Percentiles rank a stretch among this genome's conserved stretches.
phyloP scores from a whole-genome alignment of 2,888 invertebrate genomes.

The Chloroclystis v-ata region DNA sequence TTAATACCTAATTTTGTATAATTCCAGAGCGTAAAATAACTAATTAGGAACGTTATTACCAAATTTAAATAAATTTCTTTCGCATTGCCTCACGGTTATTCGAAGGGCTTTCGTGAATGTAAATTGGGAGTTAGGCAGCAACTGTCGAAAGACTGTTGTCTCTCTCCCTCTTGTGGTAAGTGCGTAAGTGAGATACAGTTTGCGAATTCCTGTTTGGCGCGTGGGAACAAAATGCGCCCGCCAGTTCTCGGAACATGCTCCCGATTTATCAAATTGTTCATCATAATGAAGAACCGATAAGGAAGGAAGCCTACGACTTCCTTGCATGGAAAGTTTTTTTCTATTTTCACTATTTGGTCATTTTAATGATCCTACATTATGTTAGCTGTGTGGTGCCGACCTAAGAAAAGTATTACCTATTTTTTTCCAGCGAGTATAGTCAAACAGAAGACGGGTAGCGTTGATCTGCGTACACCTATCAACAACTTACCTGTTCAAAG shows the following conservation, averaged over 20 bases:
- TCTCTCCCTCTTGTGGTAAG: constrained; percentile 28
- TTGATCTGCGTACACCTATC: no score
- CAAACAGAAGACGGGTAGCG: no score
- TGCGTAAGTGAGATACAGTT: constrained; percentile 39
- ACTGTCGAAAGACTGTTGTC: constrained; percentile 21
- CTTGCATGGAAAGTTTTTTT: no score
- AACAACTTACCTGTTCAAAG: no score
- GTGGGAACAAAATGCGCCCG: constrained; percentile 67
- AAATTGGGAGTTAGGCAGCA: constrained; percentile 38
- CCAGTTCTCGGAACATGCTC: constrained; percentile 62
- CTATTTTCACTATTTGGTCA: no score
- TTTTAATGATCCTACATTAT: no score
- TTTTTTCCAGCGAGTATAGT: no score
- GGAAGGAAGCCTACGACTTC: constrained; percentile 31
- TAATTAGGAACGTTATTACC: constrained; percentile 18
- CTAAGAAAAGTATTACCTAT: no score
- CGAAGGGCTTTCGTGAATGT: constrained; percentile 43
- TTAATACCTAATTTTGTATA: constrained; percentile 21
- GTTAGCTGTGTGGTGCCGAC: no score
- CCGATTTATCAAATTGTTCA: constrained; percentile 63
- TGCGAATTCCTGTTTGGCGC: constrained; percentile 53
- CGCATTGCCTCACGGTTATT: constrained; percentile 25
- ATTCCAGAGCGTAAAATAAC: constrained; percentile 16
- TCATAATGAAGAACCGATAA: constrained; percentile 41
- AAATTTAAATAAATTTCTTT: constrained; percentile 17